Conservation (phyloP, 2,888 invertebrate species). For the Leptodirus hochenwartii region DNA sequence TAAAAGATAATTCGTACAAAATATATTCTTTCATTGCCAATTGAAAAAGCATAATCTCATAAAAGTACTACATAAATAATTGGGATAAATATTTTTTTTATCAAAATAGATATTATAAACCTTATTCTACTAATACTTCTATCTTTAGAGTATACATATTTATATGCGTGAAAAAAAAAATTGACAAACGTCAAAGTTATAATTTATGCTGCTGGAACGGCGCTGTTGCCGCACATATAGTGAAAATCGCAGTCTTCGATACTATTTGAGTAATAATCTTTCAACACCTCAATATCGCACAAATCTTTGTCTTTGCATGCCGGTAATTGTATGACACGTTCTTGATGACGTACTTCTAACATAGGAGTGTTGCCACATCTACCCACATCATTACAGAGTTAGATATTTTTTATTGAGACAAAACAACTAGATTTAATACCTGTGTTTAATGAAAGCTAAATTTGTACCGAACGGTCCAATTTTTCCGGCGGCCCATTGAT, state of each 20-base stretch:
- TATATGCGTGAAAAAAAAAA: too few relatives aligned
- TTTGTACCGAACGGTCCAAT: conserved; percentile 71
- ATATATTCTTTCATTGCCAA: too few relatives aligned
- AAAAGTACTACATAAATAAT: too few relatives aligned
- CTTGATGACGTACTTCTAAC: conserved; percentile 57
- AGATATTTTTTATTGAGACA: neutral
- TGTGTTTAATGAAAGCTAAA: conserved; percentile 48
- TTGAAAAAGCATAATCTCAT: too few relatives aligned
- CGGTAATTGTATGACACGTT: conserved; percentile 45
- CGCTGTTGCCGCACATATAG: conserved; percentile 35
- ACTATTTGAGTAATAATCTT: conserved; percentile 36
- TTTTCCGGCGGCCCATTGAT: conserved; percentile 37
- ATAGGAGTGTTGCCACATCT: conserved; percentile 27
- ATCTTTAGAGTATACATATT: too few relatives aligned
- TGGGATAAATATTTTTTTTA: too few relatives aligned
- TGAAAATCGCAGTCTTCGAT: conserved; percentile 47
- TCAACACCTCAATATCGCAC: conserved; percentile 42
- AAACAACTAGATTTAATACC: conserved; percentile 16
- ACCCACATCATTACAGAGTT: neutral
- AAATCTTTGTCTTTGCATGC: conserved; percentile 43
- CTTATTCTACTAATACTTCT: too few relatives aligned
- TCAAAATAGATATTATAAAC: too few relatives aligned
- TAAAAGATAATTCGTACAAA: too few relatives aligned
- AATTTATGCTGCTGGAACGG: too few relatives aligned
- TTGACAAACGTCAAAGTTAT: too few relatives aligned